Evolutionary conservation across 1,140 invertebrate genomes (phyloP).

Genomic region (Monomorium pharaonis): DNA sequence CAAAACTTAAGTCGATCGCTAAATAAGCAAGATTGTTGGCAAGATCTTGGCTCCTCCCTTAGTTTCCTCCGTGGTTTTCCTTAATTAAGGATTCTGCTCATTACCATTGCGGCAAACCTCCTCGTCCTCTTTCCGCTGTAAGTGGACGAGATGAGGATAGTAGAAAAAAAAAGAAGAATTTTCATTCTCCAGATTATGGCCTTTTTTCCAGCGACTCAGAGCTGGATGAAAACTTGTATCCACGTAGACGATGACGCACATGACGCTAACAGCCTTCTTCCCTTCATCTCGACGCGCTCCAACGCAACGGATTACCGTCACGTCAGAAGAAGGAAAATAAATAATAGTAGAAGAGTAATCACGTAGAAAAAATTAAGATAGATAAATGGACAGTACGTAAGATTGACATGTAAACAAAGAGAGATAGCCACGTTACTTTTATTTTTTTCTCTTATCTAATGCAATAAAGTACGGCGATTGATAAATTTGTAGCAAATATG

Average conservation of each 20-base stretch:
- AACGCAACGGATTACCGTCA: conserved; percentile 32
- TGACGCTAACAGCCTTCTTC: conserved; percentile 67
- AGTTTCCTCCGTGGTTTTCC: conserved; percentile 33
- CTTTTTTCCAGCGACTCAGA: conserved; percentile 29
- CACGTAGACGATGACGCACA: conserved; percentile 58
- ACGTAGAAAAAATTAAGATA: conserved; percentile 40
- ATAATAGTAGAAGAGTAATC: conserved; percentile 30
- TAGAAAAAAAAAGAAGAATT: conserved; percentile 25
- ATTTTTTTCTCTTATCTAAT: neutral
- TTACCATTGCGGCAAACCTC: conserved; percentile 59
- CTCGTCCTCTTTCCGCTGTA: neutral
- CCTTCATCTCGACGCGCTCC: conserved; percentile 46
- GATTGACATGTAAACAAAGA: conserved; percentile 18
- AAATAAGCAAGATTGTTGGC: conserved; percentile 63
- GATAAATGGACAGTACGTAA: conserved; percentile 32
- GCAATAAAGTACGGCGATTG: neutral
- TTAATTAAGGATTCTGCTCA: conserved; percentile 63
- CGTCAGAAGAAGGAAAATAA: conserved; percentile 27
- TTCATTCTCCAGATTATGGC: conserved; percentile 38
- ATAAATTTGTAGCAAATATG: neutral
- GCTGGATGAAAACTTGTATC: conserved; percentile 51
- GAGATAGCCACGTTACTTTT: neutral
- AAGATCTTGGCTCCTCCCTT: conserved; percentile 48
- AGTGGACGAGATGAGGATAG: conserved; percentile 28
- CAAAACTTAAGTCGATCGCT: conserved; percentile 49